Evolutionary conservation across 2,113 vertebrate genomes (phyloP), one percentile per base, ranked within the genome.

Genomic region (Charadrius vociferus): DNA sequence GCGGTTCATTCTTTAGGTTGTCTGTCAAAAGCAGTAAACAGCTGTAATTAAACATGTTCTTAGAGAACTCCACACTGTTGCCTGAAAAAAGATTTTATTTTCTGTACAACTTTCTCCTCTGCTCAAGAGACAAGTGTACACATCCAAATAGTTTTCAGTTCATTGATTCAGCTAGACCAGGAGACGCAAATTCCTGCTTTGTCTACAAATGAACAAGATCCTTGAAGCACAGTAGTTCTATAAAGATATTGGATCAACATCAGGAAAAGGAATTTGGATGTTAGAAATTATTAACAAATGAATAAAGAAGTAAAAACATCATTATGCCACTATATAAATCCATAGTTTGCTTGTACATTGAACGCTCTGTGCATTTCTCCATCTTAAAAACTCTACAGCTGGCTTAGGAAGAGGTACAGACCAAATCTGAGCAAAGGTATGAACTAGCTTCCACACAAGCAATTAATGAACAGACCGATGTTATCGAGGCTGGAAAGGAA

Each of bases 81-180:
- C 8, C 3, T 63, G 26, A 56, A 21, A 85, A 49, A n/a, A 47
- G 2, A 22, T 15, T 27, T 39, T 30, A 7, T 41, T 84, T 86
- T 59, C 18, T 32, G 8, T 41, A 56, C 0, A 0, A n/a, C 14
- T 80, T 58, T 59, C 6, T 9, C 8, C 17, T 65, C 26, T 41
- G 12, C 71, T 55, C n/a, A 85, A 68, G 17, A 78, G 50, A 52
- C 30, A 47, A 58, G 81, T 7, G 4, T n/a, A 71, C 2, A 6
- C 7, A 67, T 34, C 6, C 7, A 19, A 39, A 41, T 29, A 85
- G 30, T 49, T 36, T 85, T 41, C 23, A 63, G 34, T 45, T 85
- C 29, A 67, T 4, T 59, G 24, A 75, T 37, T 55, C 52, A 45
- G 6, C 22, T 32, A 63, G 47, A 95, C 67, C 4, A 80, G 29